A percentile compares a stretch with the other conserved stretches of the same genome.
phyloP scores from a whole-genome alignment of 2,797 vertebrate genomes.

The Dromococcyx pavoninus region DNA sequence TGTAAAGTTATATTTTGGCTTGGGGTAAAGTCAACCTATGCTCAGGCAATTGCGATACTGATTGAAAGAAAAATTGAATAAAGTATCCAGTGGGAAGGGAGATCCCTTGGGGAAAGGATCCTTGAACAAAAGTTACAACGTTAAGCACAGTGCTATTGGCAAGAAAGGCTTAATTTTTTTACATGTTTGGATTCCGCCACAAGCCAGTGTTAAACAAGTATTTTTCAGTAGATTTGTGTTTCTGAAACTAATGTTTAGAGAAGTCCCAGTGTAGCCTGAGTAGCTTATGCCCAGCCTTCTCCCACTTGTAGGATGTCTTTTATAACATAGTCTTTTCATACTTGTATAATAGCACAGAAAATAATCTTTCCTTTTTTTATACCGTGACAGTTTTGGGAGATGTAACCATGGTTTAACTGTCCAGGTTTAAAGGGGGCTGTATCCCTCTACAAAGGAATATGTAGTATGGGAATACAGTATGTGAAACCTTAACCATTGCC shows the following conservation, averaged over 20 bases:
- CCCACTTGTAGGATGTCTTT: background rate
- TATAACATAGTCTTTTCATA: background rate
- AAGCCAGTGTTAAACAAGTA: background rate
- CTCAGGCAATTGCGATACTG: background rate
- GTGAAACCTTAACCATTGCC: background rate
- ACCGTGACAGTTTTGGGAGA: background rate
- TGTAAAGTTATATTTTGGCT: background rate
- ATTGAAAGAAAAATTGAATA: background rate
- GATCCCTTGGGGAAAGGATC: background rate
- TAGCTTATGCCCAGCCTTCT: background rate
- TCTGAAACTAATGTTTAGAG: background rate
- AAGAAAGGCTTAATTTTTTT: background rate
- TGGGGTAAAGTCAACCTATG: background rate
- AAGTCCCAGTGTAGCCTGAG: background rate
- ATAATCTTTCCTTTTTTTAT: background rate
- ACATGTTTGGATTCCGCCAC: accelerated
- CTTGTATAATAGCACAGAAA: background rate
- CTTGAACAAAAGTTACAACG: background rate
- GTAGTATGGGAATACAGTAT: background rate
- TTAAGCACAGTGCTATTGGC: background rate
- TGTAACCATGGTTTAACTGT: background rate
- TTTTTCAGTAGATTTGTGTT: background rate
- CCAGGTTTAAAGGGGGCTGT: background rate
- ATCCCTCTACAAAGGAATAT: background rate
- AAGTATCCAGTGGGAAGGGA: background rate